Base-by-base conservation (phyloP, 2,113 vertebrate genomes). In the Ophthalmolycus amberensis region DNA sequence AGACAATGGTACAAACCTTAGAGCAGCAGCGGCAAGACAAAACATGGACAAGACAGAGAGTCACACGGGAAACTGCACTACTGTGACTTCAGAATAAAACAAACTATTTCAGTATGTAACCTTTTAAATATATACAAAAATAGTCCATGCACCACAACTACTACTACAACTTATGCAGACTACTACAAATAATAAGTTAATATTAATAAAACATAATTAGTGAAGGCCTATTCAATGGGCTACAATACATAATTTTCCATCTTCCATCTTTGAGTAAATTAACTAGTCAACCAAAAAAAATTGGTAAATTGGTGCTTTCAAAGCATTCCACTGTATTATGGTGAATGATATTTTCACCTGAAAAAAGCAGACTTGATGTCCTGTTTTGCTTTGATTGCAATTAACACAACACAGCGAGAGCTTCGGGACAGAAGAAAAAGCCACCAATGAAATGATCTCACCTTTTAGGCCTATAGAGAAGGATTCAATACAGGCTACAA, bases 1-100 rank as follows among this genome's bases (percentile, higher is more conserved):
- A 59, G 20, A 77, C 32, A 85, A 78, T 91, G 91, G 88, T 91
- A 85, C 56, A 74, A 82, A 70, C 87, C 87, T 72, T 4, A 59
- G 14, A 65, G 42, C 42, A 48, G 42, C 70, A 59, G 62, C 18
- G 40, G 27, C 48, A 25, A 54, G 52, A 58, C 8, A 29, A 5
- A 48, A 12, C 25, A 29, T 18, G 54, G 52, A 62, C 6, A 34
- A 4, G 27, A 12, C 25, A 18, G 22, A 6, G 27, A 70, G 27
- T 69, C 1, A 52, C n/a, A 80, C 65, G n/a, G 69, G 75, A 87
- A 88, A 16, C n/a, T 6, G 18, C 4, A 27, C 1, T 1, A 6
- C 2, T 0, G 0, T 1, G 15, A 25, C 58, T 89, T 90, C 86
- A 91, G 75, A 90, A 84, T 89, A 91, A 91, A 83, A 79, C 2